Percentiles rank a stretch among this genome's conserved stretches.
phyloP scores from a whole-genome alignment of 2,113 vertebrate species.

The Kryptolebias marmoratus region DNA sequence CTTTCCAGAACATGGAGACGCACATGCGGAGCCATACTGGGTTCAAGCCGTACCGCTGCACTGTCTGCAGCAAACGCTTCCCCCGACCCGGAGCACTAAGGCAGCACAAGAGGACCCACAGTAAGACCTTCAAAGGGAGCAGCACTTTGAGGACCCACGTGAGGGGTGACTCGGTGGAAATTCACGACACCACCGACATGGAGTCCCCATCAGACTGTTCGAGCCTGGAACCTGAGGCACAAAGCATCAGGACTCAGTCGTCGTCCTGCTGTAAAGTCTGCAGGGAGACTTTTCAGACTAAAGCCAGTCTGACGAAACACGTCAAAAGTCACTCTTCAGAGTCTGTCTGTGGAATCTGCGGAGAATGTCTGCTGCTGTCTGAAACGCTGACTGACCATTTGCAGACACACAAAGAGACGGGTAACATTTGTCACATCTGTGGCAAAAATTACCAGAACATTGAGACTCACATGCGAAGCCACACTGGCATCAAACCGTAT shows the following conservation, averaged over 20 bases:
- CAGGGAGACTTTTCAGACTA: slow-evolving; percentile 30
- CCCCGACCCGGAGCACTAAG: slow-evolving; percentile 62
- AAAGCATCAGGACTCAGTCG: neutral
- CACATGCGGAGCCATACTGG: slow-evolving; percentile 65
- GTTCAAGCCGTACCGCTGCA: slow-evolving; percentile 50
- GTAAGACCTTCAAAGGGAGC: slow-evolving; percentile 32
- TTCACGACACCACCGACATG: accelerated
- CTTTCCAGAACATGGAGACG: slow-evolving; percentile 54
- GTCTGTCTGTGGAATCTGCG: slow-evolving; percentile 46
- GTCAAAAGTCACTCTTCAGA: slow-evolving; percentile 21
- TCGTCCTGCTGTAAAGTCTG: slow-evolving; percentile 42
- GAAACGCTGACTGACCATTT: slow-evolving; percentile 34
- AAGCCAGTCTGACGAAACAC: slow-evolving; percentile 47
- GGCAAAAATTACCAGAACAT: slow-evolving; percentile 65
- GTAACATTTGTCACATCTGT: slow-evolving; percentile 69
- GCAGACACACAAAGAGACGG: slow-evolving; percentile 26
- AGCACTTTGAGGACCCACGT: slow-evolving; percentile 31
- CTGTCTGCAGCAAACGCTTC: slow-evolving; percentile 54
- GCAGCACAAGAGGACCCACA: slow-evolving; percentile 67
- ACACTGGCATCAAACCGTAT: slow-evolving; percentile 60
- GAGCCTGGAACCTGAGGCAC: neutral
- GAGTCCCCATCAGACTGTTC: neutral
- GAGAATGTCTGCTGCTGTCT: neutral
- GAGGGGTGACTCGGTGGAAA: slow-evolving; percentile 16
- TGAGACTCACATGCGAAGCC: slow-evolving; percentile 60